These are phyloP conservation scores for Phymatocera aterrima DNA, from an alignment of 2,888 invertebrate species.

Conservation along the genomic window DNA sequence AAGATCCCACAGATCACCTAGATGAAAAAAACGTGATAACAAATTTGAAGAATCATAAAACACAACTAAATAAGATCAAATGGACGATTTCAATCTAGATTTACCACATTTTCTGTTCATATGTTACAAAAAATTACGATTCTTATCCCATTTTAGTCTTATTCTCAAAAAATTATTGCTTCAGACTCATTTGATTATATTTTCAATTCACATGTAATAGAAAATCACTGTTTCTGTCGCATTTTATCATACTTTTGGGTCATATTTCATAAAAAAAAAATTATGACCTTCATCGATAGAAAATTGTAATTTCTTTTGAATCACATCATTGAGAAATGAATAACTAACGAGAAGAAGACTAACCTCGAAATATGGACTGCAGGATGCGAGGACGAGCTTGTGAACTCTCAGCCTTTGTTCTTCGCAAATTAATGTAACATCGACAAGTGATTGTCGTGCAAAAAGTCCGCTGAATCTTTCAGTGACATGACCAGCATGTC, in stretches of 20 bases:
- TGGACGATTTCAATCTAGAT: too few relatives aligned
- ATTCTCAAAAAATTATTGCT: too few relatives aligned
- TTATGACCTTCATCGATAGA: neutral
- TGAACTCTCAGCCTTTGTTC: slow-evolving; percentile 86
- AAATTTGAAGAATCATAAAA: too few relatives aligned
- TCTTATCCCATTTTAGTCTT: too few relatives aligned
- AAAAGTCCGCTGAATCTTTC: slow-evolving; percentile 83
- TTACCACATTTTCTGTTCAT: too few relatives aligned
- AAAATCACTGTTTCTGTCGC: neutral
- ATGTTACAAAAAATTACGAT: too few relatives aligned
- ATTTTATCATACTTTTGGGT: neutral
- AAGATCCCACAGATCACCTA: too few relatives aligned
- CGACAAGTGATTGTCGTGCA: slow-evolving; percentile 85
- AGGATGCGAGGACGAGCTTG: slow-evolving; percentile 84
- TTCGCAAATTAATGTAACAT: slow-evolving; percentile 86
- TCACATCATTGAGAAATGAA: neutral
- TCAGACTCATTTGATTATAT: too few relatives aligned
- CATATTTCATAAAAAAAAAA: neutral
- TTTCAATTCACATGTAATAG: neutral
- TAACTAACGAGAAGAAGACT: slow-evolving; percentile 48
- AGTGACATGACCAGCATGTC: slow-evolving; percentile 82
- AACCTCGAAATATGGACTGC: slow-evolving; percentile 85
- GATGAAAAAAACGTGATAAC: too few relatives aligned
- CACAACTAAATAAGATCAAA: too few relatives aligned
- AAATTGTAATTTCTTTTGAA: neutral